Percentiles rank a stretch among this genome's conserved stretches.
Evolutionary conservation across 2,113 vertebrate species (phyloP).

Genomic region (Nestor notabilis): DNA sequence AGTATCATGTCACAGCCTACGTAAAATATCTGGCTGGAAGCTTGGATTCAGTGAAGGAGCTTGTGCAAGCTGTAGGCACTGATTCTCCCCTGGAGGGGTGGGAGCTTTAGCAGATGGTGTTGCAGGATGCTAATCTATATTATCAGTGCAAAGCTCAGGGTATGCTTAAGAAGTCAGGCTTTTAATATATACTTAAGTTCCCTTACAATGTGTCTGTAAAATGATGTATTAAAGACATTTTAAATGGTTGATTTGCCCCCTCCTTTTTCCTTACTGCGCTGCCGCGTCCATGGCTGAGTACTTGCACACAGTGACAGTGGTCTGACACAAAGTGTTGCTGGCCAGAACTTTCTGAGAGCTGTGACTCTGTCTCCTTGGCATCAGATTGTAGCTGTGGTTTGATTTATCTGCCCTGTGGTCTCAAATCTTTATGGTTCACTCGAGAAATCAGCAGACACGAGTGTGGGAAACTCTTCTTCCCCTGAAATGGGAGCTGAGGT

Average conservation of each 20-base stretch:
- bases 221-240: not conserved
- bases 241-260: not conserved
- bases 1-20: not conserved
- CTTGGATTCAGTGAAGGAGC: not conserved
- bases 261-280: not conserved
- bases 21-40: not conserved
- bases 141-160: not conserved
- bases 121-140: not conserved
- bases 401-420: not conserved
- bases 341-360: not conserved
- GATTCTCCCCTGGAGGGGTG: not conserved
- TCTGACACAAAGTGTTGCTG: not conserved
- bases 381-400: not conserved
- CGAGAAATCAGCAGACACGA: not conserved
- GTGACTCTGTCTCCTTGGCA: not conserved
- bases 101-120: not conserved
- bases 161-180: not conserved
- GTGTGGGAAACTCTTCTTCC: rapidly evolving
- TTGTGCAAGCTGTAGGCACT: not conserved
- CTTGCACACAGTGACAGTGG: not conserved
- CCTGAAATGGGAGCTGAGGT: not conserved
- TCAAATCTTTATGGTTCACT: not conserved
- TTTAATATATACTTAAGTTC: not conserved
- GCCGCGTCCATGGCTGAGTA: not conserved
- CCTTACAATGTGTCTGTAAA: not conserved